Evolutionary conservation across 2,888 invertebrate species (phyloP).

Genomic region (Argyresthia goedartella): DNA sequence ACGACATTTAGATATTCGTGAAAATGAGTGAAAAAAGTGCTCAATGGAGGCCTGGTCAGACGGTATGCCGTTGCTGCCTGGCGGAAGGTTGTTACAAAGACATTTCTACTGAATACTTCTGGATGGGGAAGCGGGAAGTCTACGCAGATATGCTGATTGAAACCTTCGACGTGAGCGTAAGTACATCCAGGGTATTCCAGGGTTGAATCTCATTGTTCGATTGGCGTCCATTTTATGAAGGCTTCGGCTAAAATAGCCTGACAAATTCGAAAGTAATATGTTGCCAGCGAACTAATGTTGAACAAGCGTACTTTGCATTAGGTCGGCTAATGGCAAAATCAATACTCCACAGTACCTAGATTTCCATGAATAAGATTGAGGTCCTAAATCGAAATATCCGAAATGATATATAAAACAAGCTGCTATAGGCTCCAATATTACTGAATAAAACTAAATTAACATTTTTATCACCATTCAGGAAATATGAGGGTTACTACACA

Average conservation of each 20-base stretch:
- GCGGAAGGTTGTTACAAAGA: conserved; percentile 61
- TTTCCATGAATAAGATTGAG: too few species aligned
- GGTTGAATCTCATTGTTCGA: conserved; percentile 1
- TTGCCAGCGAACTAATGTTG: conserved; percentile 10
- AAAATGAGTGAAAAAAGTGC: conserved; percentile 47
- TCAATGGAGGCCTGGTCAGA: conserved; percentile 49
- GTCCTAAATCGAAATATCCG: too few species aligned
- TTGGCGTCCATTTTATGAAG: conserved; percentile 36
- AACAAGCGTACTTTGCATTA: conserved; percentile 13
- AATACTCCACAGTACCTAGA: not conserved
- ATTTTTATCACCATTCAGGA: too few species aligned
- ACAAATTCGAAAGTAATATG: conserved; percentile 17
- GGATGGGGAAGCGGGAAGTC: conserved; percentile 63
- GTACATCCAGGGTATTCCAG: conserved; percentile 18
- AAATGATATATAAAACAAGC: too few species aligned
- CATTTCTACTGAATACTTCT: conserved; percentile 63
- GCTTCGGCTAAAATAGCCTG: conserved; percentile 24
- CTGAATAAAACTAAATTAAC: too few species aligned
- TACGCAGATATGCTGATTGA: conserved; percentile 57
- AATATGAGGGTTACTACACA: too few species aligned
- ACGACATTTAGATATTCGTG: conserved; percentile 4
- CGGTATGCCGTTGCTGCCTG: conserved; percentile 58
- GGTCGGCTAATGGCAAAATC: conserved; percentile 26
- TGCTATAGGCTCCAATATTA: too few species aligned
- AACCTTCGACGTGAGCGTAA: conserved; percentile 46